Evolutionary conservation across 2,113 vertebrate species (phyloP), one percentile per base, ranked within the genome.

Genomic region (Pomatostomus ruficeps): DNA sequence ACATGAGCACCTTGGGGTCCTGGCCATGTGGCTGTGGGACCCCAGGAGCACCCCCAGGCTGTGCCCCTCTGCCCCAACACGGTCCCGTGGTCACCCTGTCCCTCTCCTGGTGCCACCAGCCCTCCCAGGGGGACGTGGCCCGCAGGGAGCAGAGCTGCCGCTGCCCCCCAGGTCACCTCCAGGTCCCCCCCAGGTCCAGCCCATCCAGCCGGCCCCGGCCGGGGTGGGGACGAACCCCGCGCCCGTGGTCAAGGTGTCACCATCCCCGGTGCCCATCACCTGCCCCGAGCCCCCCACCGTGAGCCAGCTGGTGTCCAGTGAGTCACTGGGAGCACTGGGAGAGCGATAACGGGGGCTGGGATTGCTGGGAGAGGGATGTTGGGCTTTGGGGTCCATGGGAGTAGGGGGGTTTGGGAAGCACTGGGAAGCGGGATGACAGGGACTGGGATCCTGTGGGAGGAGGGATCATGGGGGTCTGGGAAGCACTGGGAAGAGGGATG

Each of bases 241-340:
- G 6, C 96, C 98, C 4, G 88, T 79, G 0, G 85, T 97, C 22
- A 98, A 97, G 93, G 80, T 97, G 43, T 95, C 98, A 13, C 95
- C 98, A 20, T 94, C 98, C 25, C 95, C 98, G 3, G 72, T 97
- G 42, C 97, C 98, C 70, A 98, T 99, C 93, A 97, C 98, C 95
- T 99, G 98, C 96, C 98, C 98, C 22, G 99, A 99, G 96, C 97
- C 98, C 31, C 98, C 98, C 12, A 99, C 99, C 12, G 98, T 99
- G 96, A 99, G 99, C 96, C 99, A 99, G 89, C 98, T 99, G 80
- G 99, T 99, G 87, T 98, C 97, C 96, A 99, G 99, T 99, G 98
- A 85, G 99, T 98, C 40, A 12, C 62, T 80, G 77, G 77, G 62
- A 38, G 99, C 74, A 77, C 74, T 33, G 74, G 73, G 43, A 46